Evolutionary conservation across 2,888 invertebrate species (phyloP), one percentile per base, ranked within the genome.

Genomic region (Habrosyne pyritoides): DNA sequence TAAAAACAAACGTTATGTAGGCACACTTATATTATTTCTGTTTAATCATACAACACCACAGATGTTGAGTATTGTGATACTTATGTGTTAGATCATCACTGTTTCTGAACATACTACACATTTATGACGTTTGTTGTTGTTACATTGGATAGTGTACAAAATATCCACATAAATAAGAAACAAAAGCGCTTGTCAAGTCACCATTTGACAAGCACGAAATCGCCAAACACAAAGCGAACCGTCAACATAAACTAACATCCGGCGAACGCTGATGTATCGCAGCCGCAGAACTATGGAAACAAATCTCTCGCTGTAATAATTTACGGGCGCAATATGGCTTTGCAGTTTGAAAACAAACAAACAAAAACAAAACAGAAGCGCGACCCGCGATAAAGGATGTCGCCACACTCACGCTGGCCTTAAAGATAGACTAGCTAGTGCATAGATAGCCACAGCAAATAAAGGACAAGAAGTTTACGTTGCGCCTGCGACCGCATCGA

Each of bases 241-340:
- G 85, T 87, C 89, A 88, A 83, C 89, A 86, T 88, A 87, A 89
- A 90, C 88, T 85, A 88, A 86, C 89, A 89, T 87, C 87, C 89
- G 86, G 84, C 79, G 81, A 84, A 86, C 83, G 77, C 83, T 91
- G 91, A 91, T 90, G 84, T 83, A 91, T 91, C 80, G 86, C 86
- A 77, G 86, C 90, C 89, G 82, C 90, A 86, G 83, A 84, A 86
- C 90, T 90, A 89, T 91, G 87, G 89, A 87, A 87, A 90, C 91
- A 91, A 91, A 90, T 91, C 90, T 90, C 87, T 83, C 84, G 73
- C 79, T 71, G 84, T 79, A 84, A 91, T 90, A 90, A 91, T 88
- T 92, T 88, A 91, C 86, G 81, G 80, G 81, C 84, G 85, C 89
- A 88, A 87, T 89, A 88, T 90, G 85, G 85, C 79, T 73, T 75